These are phyloP conservation scores for Raja brachyura DNA, from an alignment of 2,113 vertebrate species.

Conservation along the genomic window DNA sequence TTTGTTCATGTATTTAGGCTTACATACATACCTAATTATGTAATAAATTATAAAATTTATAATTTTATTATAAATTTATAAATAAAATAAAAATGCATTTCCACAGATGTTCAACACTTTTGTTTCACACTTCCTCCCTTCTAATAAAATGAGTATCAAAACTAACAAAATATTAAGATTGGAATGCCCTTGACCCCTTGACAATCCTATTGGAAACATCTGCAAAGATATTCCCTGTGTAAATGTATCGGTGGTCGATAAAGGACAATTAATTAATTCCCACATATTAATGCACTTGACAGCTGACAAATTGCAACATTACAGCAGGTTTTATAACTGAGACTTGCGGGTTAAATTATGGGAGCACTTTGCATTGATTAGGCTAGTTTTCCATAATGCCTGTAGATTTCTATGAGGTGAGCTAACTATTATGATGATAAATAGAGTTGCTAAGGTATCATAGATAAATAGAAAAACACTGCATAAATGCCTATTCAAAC, in stretches of 20 bases:
- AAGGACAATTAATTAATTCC: background rate
- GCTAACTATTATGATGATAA: background rate
- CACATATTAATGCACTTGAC: background rate
- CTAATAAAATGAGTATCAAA: too few relatives aligned
- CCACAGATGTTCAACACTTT: background rate
- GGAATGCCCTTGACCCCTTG: too few relatives aligned
- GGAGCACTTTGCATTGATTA: background rate
- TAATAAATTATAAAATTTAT: too few relatives aligned
- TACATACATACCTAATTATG: background rate
- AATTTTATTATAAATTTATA: too few relatives aligned
- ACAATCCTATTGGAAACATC: too few relatives aligned
- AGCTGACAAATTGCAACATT: background rate
- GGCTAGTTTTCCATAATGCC: background rate
- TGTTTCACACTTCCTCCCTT: too few relatives aligned
- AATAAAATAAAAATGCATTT: background rate
- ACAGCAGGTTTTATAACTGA: background rate
- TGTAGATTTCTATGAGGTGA: background rate
- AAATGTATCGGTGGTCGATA: background rate
- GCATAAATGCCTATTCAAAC: background rate
- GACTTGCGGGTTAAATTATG: background rate
- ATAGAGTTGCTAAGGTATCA: background rate
- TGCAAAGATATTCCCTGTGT: too few relatives aligned
- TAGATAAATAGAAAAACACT: background rate
- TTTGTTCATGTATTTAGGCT: background rate
- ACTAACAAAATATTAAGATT: background rate